Evolutionary conservation across 2,797 vertebrate species (phyloP).

Genomic region (Avahi laniger): DNA sequence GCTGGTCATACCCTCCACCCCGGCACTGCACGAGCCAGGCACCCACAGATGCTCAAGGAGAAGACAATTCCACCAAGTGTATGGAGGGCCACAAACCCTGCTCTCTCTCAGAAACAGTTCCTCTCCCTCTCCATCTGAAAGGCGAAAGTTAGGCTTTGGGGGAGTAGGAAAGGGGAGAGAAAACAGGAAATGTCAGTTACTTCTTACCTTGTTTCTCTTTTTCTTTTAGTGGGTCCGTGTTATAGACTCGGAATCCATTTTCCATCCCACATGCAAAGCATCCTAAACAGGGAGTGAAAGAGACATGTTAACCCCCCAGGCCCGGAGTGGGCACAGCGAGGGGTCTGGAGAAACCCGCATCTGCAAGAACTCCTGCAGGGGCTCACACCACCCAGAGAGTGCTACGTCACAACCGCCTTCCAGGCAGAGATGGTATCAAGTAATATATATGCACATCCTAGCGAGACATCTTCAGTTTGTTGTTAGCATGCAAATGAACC

Average conservation of each 20-base stretch:
- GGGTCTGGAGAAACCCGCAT: neutral
- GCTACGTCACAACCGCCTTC: too few relatives aligned
- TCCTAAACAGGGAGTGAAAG: slow-evolving; percentile 85
- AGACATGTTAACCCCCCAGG: neutral
- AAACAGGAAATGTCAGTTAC: neutral
- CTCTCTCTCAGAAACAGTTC: neutral
- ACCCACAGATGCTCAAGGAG: rapidly evolving
- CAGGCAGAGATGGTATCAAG: neutral
- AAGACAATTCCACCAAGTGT: neutral
- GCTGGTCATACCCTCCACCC: too few relatives aligned
- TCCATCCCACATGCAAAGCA: slow-evolving; percentile 99
- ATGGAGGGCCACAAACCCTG: neutral
- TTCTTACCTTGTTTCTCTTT: slow-evolving; percentile 98
- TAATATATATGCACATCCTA: rapidly evolving
- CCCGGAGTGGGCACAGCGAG: neutral
- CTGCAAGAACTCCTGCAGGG: neutral
- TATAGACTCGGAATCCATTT: slow-evolving; percentile 98
- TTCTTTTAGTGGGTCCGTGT: slow-evolving; percentile 98
- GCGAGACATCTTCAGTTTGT: too few relatives aligned
- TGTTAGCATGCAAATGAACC: neutral
- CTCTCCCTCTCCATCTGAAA: too few relatives aligned
- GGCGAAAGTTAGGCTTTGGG: neutral
- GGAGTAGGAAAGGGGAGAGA: neutral
- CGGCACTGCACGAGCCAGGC: neutral
- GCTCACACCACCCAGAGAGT: neutral